Base-by-base conservation (phyloP, 2,797 vertebrate species). In the Pseudomugil tenellus region DNA sequence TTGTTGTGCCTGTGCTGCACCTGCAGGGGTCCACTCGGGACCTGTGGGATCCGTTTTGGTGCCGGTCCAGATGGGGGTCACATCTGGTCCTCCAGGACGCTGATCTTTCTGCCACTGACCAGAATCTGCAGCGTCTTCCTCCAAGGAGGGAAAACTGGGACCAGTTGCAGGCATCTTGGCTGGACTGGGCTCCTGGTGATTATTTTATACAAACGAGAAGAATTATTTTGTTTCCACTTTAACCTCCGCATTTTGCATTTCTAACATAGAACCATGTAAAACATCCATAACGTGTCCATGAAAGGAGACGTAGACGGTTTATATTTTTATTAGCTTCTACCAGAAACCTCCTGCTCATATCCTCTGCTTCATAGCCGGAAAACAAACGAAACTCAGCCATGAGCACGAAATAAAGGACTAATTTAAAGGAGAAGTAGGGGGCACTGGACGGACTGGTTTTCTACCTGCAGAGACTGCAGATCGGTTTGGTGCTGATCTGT, bases 111-210 rank as follows among this genome's bases (percentile, higher is more conserved):
- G 85, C 90, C 88, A 81, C 53, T 4, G 71, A 65, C 68, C 39
- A 17, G 74, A 73, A 66, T 83, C 84, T 11, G 60, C 41, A 0
- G 56, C n/a, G 43, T 5, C 32, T 17, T 49, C 80, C 62, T 72
- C 76, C 0, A 58, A 60, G 28, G 74, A 56, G 0, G 81, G 74
- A 32, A 82, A 75, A 62, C 80, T 66, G 0, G 58, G 64, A 62
- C 85, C 84, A 0, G 91, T 86, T 3, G 89, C 89, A 16, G 89
- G 77, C 83, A 92, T 91, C 80, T 93, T 92, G 17, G 91, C 91
- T 34, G 93, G 92, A 80, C 89, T 87, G 25, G 91, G 90, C 46
- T 91, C 91, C 93, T 93, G 2, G n/a, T n/a, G n/a, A n/a, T n/a
- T n/a, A n/a, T n/a, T n/a, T n/a, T n/a, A n/a, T n/a, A n/a, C n/a